phyloP scores from a whole-genome alignment of 2,797 vertebrate genomes.

The Ctenopoma kingsleyae region DNA sequence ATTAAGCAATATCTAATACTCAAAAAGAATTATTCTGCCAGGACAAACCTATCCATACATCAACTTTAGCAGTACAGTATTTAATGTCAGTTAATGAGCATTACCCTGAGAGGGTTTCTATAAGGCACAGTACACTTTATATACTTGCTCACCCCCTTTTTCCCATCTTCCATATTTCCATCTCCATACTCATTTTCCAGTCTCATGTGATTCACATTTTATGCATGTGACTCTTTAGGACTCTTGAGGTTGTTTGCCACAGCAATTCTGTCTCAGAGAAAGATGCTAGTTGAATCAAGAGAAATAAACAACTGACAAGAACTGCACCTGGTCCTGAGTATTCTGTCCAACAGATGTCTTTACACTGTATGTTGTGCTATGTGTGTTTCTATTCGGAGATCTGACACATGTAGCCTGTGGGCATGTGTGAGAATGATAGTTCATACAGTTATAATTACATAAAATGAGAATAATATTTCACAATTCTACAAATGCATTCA shows the following conservation, averaged over 20 bases:
- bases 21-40: constrained; percentile 23
- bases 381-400: not conserved
- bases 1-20: constrained; percentile 61
- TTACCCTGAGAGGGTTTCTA: constrained; percentile 62
- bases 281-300: constrained; percentile 82
- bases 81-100: constrained; percentile 52
- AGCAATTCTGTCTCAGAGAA: constrained; percentile 81
- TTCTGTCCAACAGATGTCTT: constrained; percentile 27
- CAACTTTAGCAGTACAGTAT: constrained; percentile 40
- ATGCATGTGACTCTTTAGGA: constrained; percentile 88
- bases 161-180: constrained; percentile 19
- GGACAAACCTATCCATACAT: constrained; percentile 23
- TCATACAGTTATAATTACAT: not conserved
- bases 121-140: constrained; percentile 72
- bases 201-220: constrained; percentile 79
- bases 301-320: constrained; percentile 81
- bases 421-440: too few species aligned
- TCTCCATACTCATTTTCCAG: constrained; percentile 63
- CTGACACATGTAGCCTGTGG: not conserved
- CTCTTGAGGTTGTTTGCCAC: constrained; percentile 84
- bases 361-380: not conserved
- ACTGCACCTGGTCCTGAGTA: constrained; percentile 38
- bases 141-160: constrained; percentile 54
- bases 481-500: not conserved
- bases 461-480: not conserved